Percentiles rank a stretch among this genome's conserved stretches.
phyloP scores from a whole-genome alignment of 2,888 invertebrate genomes.

The Phyllotreta striolata region DNA sequence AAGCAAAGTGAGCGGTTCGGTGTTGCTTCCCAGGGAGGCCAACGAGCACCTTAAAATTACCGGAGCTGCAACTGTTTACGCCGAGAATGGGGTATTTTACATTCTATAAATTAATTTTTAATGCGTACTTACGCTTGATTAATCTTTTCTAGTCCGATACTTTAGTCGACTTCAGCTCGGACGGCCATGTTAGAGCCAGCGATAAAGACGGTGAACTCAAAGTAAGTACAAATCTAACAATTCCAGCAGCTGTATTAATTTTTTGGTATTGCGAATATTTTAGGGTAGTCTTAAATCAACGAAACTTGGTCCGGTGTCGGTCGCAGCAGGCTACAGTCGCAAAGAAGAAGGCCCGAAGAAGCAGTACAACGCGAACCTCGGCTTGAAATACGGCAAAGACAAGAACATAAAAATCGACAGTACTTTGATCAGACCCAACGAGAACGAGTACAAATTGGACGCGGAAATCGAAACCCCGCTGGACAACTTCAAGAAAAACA shows the following conservation, averaged over 20 bases:
- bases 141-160: conserved; percentile 53
- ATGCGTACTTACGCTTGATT: background rate
- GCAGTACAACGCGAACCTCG: conserved; percentile 49
- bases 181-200: conserved; percentile 70
- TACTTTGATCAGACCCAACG: conserved; percentile 36
- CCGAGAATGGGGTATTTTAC: conserved; percentile 41
- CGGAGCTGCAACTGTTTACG: conserved; percentile 47
- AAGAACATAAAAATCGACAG: conserved; percentile 59
- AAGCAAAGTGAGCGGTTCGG: conserved; percentile 57
- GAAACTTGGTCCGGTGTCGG: conserved; percentile 58
- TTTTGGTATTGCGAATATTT: conserved; percentile 6
- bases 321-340: conserved; percentile 57
- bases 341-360: conserved; percentile 46
- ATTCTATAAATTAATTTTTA: background rate
- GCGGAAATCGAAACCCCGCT: conserved; percentile 61
- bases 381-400: conserved; percentile 54
- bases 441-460: conserved; percentile 60
- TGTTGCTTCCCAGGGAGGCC: conserved; percentile 51
- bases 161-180: conserved; percentile 71
- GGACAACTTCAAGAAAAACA: conserved; percentile 56
- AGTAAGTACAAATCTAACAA: conserved; percentile 28
- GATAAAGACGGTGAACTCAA: conserved; percentile 72
- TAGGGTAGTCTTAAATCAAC: conserved; percentile 57
- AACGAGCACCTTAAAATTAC: conserved; percentile 42
- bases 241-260: background rate